Conservation (phyloP, 2,888 invertebrate species). For the Geotrupes spiniger region DNA sequence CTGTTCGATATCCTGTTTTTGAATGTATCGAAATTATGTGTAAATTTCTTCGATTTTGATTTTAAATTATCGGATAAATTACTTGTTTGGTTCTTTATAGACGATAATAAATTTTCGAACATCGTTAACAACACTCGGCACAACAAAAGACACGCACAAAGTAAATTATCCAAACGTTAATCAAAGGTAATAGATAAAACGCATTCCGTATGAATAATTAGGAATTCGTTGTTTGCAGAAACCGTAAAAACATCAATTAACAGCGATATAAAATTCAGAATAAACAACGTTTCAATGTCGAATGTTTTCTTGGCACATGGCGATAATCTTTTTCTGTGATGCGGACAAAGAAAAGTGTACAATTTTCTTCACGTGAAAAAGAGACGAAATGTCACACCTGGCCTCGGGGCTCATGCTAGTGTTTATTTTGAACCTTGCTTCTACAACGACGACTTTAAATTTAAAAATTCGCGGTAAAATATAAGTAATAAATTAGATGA, state of each 20-base stretch:
- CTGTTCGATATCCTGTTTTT: conserved; percentile 44
- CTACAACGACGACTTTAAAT: conserved; percentile 3
- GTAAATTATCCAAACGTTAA: conserved; percentile 2
- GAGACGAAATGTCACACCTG: conserved; percentile 11
- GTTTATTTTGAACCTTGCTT: conserved; percentile 7
- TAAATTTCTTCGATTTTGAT: conserved; percentile 44
- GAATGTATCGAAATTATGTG: conserved; percentile 42
- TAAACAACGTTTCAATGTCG: conserved; percentile 10
- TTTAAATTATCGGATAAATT: conserved; percentile 48
- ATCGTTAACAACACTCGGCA: conserved; percentile 34
- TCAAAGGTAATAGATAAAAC: conserved; percentile 7
- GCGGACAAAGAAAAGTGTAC: conserved; percentile 8
- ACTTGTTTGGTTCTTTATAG: conserved; percentile 50
- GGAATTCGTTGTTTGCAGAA: background rate
- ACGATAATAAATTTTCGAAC: conserved; percentile 52
- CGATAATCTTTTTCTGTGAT: no score
- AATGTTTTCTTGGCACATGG: conserved; percentile 12
- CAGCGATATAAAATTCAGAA: background rate
- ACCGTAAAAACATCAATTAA: conserved; percentile 2
- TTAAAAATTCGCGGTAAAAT: conserved; percentile 13
- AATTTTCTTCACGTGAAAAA: conserved; percentile 1
- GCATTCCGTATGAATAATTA: background rate
- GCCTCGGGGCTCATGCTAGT: conserved; percentile 1
- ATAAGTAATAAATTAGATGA: conserved; percentile 6
- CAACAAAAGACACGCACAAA: conserved; percentile 3